phyloP scores from a whole-genome alignment of 2,113 vertebrate genomes.

The Emydura subglobosa region DNA sequence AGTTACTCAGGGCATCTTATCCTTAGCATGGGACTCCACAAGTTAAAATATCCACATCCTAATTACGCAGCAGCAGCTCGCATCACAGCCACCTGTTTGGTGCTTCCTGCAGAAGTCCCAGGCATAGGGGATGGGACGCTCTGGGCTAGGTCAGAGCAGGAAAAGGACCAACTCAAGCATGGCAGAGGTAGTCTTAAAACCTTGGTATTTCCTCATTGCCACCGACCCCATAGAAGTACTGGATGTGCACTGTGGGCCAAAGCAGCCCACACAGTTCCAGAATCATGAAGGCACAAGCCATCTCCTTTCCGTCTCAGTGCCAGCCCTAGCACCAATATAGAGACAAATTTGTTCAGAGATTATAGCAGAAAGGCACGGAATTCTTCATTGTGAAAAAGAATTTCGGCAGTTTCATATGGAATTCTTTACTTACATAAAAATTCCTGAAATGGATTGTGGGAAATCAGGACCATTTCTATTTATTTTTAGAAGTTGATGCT shows the following conservation, averaged over 20 bases:
- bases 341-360: neutral
- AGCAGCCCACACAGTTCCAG: neutral
- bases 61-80: neutral
- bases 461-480: neutral
- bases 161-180: neutral
- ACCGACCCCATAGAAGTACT: neutral
- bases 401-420: too few species aligned
- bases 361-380: neutral
- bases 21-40: neutral
- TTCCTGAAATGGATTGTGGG: neutral
- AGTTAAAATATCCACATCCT: neutral
- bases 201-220: neutral
- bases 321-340: neutral
- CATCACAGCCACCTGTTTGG: neutral
- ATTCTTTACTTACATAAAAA: neutral
- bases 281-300: neutral
- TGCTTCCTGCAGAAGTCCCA: neutral
- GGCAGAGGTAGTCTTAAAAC: neutral
- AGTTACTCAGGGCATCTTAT: neutral
- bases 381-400: neutral
- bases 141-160: neutral
- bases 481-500: neutral
- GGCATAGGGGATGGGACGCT: neutral
- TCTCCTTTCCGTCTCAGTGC: neutral
- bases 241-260: neutral